phyloP scores from a whole-genome alignment of 2,113 vertebrate genomes.

The Rhea pennata region DNA sequence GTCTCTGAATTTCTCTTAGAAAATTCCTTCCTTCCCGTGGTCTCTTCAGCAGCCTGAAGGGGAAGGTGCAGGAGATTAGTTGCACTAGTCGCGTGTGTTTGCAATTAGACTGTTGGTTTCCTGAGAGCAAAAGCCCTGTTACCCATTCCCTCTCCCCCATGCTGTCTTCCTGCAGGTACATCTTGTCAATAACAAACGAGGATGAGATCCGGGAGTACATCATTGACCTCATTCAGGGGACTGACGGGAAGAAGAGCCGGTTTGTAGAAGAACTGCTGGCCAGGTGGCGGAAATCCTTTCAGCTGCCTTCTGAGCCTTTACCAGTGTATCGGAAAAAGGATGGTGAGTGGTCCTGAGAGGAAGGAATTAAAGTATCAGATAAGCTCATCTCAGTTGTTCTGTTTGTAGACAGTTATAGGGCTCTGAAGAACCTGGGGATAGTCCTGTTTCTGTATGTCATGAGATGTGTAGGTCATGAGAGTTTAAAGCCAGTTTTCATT shows the following conservation, averaged over 20 bases:
- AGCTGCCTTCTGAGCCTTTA: conserved; percentile 60
- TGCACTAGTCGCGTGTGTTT: accelerated
- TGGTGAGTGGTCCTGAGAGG: conserved; percentile 43
- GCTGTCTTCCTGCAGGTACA: conserved; percentile 79
- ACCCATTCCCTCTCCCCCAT: not conserved
- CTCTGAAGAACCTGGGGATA: accelerated
- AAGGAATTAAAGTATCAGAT: not conserved
- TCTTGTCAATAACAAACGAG: conserved; percentile 88
- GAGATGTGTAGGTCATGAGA: too few species aligned
- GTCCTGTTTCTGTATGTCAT: accelerated
- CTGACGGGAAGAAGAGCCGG: conserved; percentile 82
- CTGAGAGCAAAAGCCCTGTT: not conserved
- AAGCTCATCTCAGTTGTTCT: not conserved
- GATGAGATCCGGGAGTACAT: conserved; percentile 95
- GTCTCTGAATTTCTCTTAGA: not conserved
- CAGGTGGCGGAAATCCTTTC: conserved; percentile 81
- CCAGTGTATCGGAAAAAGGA: conserved; percentile 70
- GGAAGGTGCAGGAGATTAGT: too few species aligned
- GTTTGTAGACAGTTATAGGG: not conserved
- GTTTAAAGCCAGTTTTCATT: not conserved
- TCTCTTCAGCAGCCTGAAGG: not conserved
- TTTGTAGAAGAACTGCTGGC: conserved; percentile 90
- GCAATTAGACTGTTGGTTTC: accelerated
- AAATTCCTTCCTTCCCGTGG: not conserved
- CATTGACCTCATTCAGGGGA: conserved; percentile 90